These are phyloP conservation scores for Sepioteuthis lessoniana DNA, from an alignment of 2,888 invertebrate genomes.

Conservation along the genomic window DNA sequence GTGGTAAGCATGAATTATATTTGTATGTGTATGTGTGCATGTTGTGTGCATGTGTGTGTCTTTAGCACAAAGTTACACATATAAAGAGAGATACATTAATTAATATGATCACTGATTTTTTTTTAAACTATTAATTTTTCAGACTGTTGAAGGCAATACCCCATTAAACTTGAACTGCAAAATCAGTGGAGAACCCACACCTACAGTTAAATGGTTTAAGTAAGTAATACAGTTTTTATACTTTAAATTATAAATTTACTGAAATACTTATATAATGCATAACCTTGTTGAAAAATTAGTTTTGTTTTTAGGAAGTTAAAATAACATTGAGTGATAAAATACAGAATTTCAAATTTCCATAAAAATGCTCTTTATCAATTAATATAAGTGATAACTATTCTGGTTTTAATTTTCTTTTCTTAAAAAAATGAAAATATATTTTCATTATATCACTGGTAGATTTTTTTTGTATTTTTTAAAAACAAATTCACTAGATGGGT, in stretches of 20 bases:
- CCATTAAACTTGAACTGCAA: conserved; percentile 81
- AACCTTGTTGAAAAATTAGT: background rate
- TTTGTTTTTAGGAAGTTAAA: background rate
- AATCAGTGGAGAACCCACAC: conserved; percentile 91
- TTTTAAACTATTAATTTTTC: conserved; percentile 50
- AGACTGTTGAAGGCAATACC: conserved; percentile 72
- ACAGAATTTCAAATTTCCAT: background rate
- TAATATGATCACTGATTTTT: background rate
- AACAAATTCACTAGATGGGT: background rate
- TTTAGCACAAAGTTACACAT: no score
- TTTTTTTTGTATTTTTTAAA: background rate
- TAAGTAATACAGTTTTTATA: conserved; percentile 77
- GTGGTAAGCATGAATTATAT: conserved; percentile 35
- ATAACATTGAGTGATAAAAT: background rate
- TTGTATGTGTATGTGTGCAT: background rate
- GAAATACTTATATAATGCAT: background rate
- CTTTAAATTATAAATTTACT: background rate
- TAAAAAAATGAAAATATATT: background rate
- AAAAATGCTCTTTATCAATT: background rate
- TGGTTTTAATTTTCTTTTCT: background rate
- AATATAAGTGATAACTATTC: background rate
- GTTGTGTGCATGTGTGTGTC: no score
- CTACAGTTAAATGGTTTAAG: conserved; percentile 91
- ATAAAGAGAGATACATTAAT: background rate
- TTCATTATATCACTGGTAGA: background rate